Percentiles rank a stretch among this genome's conserved stretches.
Evolutionary conservation across 2,113 vertebrate species (phyloP).

Genomic region (Phyllostomus hastatus): DNA sequence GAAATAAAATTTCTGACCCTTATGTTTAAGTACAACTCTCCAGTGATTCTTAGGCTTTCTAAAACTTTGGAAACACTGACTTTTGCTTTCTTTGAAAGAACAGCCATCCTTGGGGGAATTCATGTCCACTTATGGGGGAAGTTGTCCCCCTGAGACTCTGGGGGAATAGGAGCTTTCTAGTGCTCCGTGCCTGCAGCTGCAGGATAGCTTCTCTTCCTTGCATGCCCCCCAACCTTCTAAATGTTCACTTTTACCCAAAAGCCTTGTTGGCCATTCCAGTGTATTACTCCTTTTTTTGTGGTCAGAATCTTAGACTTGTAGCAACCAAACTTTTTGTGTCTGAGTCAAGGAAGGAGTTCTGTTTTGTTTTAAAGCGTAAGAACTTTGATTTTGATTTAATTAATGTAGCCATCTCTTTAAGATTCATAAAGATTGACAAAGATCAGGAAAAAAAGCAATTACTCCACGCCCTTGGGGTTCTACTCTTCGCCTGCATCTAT

Average conservation of each 20-base stretch:
- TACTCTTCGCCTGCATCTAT: neutral
- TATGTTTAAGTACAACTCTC: neutral
- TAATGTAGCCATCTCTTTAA: neutral
- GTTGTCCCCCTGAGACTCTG: neutral
- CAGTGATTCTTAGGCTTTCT: neutral
- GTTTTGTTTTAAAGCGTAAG: neutral
- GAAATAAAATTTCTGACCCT: neutral
- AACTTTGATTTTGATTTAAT: neutral
- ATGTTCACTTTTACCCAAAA: neutral
- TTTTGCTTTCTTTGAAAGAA: neutral
- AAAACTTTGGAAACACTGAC: neutral
- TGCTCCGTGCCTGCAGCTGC: rapidly evolving
- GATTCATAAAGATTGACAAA: neutral
- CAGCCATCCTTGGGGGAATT: neutral
- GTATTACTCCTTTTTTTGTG: neutral
- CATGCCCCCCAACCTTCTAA: neutral
- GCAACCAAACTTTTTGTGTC: neutral
- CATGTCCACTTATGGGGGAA: neutral
- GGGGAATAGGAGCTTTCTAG: neutral
- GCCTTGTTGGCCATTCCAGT: neutral
- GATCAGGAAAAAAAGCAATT: neutral
- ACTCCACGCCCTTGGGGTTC: neutral
- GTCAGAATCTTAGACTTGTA: neutral
- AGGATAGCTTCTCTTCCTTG: neutral
- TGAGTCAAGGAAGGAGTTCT: neutral